Evolutionary conservation across 2,113 vertebrate genomes (phyloP).

Genomic region (Phylloscopus trochiloides): DNA sequence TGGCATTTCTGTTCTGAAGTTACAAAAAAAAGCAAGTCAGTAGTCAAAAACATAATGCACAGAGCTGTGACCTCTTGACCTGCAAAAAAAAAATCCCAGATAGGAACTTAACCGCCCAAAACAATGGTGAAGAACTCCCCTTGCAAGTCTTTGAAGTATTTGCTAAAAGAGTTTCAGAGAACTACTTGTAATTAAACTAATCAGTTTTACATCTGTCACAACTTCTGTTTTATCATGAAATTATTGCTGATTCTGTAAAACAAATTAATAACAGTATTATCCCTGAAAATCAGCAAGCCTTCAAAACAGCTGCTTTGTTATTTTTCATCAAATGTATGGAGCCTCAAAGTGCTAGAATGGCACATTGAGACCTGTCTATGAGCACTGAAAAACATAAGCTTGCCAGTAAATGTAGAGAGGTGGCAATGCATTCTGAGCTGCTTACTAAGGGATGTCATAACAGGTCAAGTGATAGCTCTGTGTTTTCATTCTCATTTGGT

Average conservation of each 20-base stretch:
- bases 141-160: not conserved
- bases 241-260: not conserved
- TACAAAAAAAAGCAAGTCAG: not conserved
- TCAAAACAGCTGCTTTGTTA: not conserved
- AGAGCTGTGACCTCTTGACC: not conserved
- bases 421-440: not conserved
- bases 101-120: not conserved
- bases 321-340: fast-evolving
- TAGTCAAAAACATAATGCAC: fast-evolving
- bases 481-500: not conserved
- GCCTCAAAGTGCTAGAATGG: not conserved
- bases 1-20: not conserved
- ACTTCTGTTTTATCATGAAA: not conserved
- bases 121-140: not conserved
- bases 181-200: not conserved
- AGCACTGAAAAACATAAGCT: not conserved
- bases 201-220: not conserved
- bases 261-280: not conserved
- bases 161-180: not conserved
- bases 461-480: not conserved
- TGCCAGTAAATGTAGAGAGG: not conserved
- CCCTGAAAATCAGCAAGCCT: not conserved
- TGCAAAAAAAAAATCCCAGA: not conserved
- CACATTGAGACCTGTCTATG: fast-evolving
- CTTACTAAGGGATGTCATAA: fast-evolving